A percentile compares a stretch with the other conserved stretches of the same genome.
phyloP scores from a whole-genome alignment of 2,888 invertebrate genomes.

The Morinoia aosen region DNA sequence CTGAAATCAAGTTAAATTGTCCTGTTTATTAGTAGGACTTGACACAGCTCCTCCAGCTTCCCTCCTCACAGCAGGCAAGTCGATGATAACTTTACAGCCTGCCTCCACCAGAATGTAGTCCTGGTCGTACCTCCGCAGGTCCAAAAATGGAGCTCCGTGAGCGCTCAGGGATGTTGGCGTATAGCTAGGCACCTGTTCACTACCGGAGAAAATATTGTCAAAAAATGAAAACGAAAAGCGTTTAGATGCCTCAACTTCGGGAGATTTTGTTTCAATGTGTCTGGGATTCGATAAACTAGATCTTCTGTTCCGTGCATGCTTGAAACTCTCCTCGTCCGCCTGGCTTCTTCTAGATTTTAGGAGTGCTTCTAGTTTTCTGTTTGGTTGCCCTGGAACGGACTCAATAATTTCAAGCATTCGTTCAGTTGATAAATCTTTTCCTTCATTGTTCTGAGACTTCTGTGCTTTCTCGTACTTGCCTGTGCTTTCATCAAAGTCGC shows the following conservation, averaged over 20 bases:
- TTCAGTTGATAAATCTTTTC: background rate
- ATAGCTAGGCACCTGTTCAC: background rate
- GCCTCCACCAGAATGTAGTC: background rate
- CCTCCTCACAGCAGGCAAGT: background rate
- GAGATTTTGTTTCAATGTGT: background rate
- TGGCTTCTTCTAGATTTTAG: background rate
- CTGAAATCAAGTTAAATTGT: background rate
- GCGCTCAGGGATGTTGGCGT: background rate
- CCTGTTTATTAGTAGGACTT: background rate
- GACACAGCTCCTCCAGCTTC: background rate
- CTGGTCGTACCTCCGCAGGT: background rate
- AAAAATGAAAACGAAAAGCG: background rate
- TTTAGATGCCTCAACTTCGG: background rate
- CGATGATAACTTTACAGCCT: slow-evolving; percentile 1
- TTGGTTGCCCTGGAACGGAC: background rate
- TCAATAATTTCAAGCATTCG: background rate
- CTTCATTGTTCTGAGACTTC: background rate
- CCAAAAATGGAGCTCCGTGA: background rate
- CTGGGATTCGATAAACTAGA: background rate
- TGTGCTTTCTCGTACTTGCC: background rate
- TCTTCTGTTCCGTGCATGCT: background rate
- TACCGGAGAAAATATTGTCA: background rate
- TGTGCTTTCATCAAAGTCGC: background rate
- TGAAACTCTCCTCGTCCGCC: background rate
- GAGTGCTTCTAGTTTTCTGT: background rate